Conservation (phyloP, 2,888 invertebrate genomes). For the Clunio marinus region DNA sequence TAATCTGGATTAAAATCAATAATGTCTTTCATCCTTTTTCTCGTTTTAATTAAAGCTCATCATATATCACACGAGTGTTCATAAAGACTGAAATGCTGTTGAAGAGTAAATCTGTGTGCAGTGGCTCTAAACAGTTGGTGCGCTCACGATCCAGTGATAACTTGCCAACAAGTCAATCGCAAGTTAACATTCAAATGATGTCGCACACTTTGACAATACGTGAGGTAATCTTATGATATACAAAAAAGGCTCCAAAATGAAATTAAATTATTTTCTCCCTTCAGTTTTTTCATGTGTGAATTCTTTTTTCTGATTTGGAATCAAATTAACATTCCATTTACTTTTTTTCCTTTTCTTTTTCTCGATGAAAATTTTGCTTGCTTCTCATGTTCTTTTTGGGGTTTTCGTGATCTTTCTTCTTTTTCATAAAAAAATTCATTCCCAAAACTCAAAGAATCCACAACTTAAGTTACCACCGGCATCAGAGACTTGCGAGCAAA, state of each 20-base stretch:
- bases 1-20: no score
- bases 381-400: slow-evolving; percentile 4
- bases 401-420: background rate
- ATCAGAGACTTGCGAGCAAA: slow-evolving; percentile 52
- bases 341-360: slow-evolving; percentile 9
- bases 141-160: slow-evolving; percentile 85
- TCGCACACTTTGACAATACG: slow-evolving; percentile 88
- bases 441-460: slow-evolving; percentile 36
- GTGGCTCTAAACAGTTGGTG: slow-evolving; percentile 69
- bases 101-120: slow-evolving; percentile 77
- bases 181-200: slow-evolving; percentile 93
- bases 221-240: slow-evolving; percentile 66
- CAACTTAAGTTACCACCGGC: slow-evolving; percentile 46
- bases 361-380: slow-evolving; percentile 6
- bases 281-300: no score
- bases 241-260: background rate
- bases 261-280: no score
- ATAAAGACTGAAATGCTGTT: slow-evolving; percentile 92
- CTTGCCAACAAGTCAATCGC: slow-evolving; percentile 86
- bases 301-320: background rate
- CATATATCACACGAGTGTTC: slow-evolving; percentile 89
- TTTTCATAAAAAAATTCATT: slow-evolving; percentile 32
- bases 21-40: no score
- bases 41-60: slow-evolving; percentile 74
- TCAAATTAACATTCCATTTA: background rate